Evolutionary conservation across 2,888 invertebrate genomes (phyloP).

Genomic region (Mystacides longicornis): DNA sequence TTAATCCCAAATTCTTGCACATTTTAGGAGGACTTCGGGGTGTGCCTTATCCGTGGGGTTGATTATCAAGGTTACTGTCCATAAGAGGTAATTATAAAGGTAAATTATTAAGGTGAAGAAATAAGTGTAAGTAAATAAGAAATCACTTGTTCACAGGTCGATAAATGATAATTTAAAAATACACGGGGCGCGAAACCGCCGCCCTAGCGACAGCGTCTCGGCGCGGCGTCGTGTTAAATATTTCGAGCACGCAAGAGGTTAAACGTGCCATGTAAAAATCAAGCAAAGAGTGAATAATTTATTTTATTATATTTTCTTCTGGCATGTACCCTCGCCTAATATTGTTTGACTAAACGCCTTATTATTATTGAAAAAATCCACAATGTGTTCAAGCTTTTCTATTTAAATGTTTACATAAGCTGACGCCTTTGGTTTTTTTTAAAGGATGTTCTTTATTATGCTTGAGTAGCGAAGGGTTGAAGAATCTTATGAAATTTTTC

Average conservation of each 20-base stretch:
- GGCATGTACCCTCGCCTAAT: too few species aligned
- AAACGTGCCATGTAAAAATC: slow-evolving; percentile 12
- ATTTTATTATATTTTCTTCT: neutral
- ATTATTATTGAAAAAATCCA: neutral
- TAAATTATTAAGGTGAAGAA: too few species aligned
- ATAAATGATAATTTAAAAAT: slow-evolving; percentile 2
- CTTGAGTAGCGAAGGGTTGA: too few species aligned
- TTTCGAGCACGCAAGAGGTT: slow-evolving; percentile 15
- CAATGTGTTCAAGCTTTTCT: neutral
- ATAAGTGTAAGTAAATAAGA: too few species aligned
- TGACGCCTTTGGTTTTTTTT: neutral
- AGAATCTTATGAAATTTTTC: too few species aligned
- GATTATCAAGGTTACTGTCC: too few species aligned
- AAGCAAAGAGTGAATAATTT: slow-evolving; percentile 2
- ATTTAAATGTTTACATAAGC: neutral
- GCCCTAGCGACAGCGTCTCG: slow-evolving; percentile 20
- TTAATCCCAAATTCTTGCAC: too few species aligned
- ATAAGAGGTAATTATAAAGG: too few species aligned
- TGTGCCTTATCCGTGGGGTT: too few species aligned
- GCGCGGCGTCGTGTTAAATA: slow-evolving; percentile 11
- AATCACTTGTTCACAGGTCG: too few species aligned
- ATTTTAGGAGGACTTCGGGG: too few species aligned
- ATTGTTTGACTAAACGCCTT: neutral
- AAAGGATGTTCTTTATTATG: too few species aligned
- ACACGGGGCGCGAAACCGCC: slow-evolving; percentile 10